These are phyloP conservation scores for Cancer borealis DNA, from an alignment of 2,888 invertebrate species.

Conservation along the genomic window DNA sequence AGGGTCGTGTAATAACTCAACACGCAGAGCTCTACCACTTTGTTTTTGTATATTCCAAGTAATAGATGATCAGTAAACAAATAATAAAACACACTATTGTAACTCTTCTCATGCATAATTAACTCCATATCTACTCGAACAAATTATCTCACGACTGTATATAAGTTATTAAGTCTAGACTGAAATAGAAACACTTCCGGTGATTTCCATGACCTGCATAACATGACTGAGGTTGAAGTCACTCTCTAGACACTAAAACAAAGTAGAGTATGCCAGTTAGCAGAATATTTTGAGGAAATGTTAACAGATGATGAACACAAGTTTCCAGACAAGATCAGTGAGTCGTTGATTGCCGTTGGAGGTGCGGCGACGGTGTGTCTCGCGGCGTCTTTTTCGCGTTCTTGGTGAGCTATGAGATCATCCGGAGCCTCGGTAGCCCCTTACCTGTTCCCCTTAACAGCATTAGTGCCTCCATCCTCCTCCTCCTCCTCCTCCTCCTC, in stretches of 20 bases:
- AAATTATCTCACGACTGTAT: background rate
- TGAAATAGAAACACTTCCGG: too few relatives aligned
- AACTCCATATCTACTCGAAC: background rate
- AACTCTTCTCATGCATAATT: background rate
- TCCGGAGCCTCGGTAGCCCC: background rate
- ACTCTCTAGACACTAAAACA: too few relatives aligned
- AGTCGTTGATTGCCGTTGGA: background rate
- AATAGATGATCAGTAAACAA: background rate
- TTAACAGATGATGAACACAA: background rate
- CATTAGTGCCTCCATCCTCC: background rate
- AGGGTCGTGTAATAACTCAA: background rate
- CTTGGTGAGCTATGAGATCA: background rate
- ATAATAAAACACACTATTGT: background rate
- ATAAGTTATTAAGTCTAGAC: too few relatives aligned
- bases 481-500: background rate
- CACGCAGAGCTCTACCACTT: background rate
- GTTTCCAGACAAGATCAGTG: background rate
- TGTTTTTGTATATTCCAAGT: background rate
- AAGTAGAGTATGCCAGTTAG: too few relatives aligned
- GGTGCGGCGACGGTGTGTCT: background rate
- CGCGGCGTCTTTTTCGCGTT: background rate
- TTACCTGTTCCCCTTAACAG: constrained; percentile 22
- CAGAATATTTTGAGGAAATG: too few relatives aligned
- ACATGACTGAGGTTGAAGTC: too few relatives aligned
- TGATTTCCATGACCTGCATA: too few relatives aligned